These are phyloP conservation scores for Lampris megalopsis DNA, from an alignment of 2,113 vertebrate species.

Conservation along the genomic window DNA sequence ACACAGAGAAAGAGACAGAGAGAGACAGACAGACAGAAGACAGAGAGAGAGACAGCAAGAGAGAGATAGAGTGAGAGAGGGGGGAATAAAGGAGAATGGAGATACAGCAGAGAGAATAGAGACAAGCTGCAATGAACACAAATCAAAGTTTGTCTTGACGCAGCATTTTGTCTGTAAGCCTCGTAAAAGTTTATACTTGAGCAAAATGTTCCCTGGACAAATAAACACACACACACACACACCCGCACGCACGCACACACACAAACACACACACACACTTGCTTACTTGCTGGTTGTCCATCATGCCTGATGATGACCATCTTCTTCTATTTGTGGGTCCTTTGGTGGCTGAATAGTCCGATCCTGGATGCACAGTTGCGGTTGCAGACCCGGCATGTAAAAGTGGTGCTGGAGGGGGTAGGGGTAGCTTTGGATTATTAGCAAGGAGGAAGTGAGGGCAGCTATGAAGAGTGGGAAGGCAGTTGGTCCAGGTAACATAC, in stretches of 20 bases:
- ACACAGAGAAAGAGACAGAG: conserved; percentile 6
- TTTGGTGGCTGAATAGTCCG: no score
- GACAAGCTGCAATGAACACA: conserved; percentile 43
- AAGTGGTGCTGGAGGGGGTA: no score
- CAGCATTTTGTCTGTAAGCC: conserved; percentile 50
- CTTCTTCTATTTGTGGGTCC: no score
- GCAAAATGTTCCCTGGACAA: conserved; percentile 16
- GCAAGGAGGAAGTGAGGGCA: no score
- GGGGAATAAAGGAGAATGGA: background rate
- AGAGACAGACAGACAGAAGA: conserved; percentile 10
- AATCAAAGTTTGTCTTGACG: conserved; percentile 53
- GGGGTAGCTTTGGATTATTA: no score
- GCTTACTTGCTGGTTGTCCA: no score
- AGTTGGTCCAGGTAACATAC: no score
- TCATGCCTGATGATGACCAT: no score
- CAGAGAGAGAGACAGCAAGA: background rate
- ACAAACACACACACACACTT: background rate
- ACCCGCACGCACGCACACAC: background rate
- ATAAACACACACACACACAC: conserved; percentile 25
- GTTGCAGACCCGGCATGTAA: no score
- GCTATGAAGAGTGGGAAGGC: no score
- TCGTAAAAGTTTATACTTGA: conserved; percentile 43
- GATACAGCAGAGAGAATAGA: background rate
- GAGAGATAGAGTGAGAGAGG: conserved; percentile 7
- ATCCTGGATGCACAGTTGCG: no score